Base-by-base conservation (phyloP, 2,888 invertebrate species). In the Tipula vernalis region DNA sequence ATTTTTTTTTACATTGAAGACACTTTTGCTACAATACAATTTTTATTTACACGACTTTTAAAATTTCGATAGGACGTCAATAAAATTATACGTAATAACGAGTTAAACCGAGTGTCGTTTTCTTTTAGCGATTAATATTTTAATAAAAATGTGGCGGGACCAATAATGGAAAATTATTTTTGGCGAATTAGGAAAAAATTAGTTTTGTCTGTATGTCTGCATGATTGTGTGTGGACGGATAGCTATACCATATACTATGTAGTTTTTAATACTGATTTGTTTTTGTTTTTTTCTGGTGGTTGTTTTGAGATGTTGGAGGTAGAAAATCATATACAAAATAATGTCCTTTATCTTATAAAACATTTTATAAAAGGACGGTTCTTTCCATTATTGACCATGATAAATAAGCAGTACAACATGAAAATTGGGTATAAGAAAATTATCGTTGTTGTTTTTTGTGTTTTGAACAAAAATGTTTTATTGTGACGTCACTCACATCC, bases 1-100 rank as follows among this genome's bases (percentile, higher is more conserved):
- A 71, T 71, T 71, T 71, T 71, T 71, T 71, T 71, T 71, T 71
- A 71, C 71, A 71, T 71, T 71, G 71, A 71, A 71, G 71, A 71
- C 71, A 71, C 71, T 71, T 71, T 71, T 71, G 71, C 71, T 71
- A 71, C 71, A 71, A 28, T 71, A 71, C 71, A 71, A 71, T 28
- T 71, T 71, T 28, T 71, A 71, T 71, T 28, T 71, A 71, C 71
- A 71, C 71, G 71, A 71, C 28, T 71, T 28, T 71, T 71, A 71
- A 28, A 71, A 71, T 18, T 71, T 71, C 71, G 71, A 71, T 71
- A 71, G 71, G 71, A 71, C 71, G 71, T 71, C 28, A 71, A 28
- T 28, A 28, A 71, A 71, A 71, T 71, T 71, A 71, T 71, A 71
- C 71, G 12, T 71, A 10, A 71, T 71, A 71, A 71, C 71, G 71